phyloP scores from a whole-genome alignment of 2,113 vertebrate genomes.

The Gopherus flavomarginatus region DNA sequence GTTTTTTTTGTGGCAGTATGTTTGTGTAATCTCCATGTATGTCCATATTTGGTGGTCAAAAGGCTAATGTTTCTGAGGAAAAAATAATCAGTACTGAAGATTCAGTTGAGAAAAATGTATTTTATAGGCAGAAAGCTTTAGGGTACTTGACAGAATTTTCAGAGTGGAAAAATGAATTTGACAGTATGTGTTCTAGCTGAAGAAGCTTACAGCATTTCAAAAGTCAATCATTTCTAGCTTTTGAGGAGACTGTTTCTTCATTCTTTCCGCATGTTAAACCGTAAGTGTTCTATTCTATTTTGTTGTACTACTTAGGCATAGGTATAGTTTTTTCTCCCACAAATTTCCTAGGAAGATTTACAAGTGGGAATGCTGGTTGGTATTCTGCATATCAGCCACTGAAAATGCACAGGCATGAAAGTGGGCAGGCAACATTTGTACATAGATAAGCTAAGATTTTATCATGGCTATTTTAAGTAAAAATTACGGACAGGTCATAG shows the following conservation, averaged over 20 bases:
- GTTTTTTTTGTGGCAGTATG: neutral
- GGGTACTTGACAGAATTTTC: slow-evolving; percentile 52
- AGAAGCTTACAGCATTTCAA: slow-evolving; percentile 17
- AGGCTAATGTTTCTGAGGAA: slow-evolving; percentile 13
- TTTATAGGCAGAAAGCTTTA: slow-evolving; percentile 40
- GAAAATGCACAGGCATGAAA: neutral
- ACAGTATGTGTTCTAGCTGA: slow-evolving; percentile 34
- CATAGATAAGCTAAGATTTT: too few species aligned
- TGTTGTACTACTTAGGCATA: neutral
- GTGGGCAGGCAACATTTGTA: neutral
- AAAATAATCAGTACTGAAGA: neutral
- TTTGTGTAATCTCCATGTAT: neutral
- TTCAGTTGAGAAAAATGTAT: neutral
- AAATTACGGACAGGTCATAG: too few species aligned
- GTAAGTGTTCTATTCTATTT: neutral
- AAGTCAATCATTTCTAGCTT: slow-evolving; percentile 33
- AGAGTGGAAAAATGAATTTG: slow-evolving; percentile 46
- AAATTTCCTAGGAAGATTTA: neutral
- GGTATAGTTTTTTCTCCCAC: accelerated
- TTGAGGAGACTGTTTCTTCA: neutral
- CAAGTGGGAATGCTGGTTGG: neutral
- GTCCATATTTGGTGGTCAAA: neutral
- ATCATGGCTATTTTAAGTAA: too few species aligned
- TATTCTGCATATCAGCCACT: neutral
- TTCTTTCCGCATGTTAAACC: neutral